Conservation (phyloP, 2,797 vertebrate species). For the Channallabes apus region DNA sequence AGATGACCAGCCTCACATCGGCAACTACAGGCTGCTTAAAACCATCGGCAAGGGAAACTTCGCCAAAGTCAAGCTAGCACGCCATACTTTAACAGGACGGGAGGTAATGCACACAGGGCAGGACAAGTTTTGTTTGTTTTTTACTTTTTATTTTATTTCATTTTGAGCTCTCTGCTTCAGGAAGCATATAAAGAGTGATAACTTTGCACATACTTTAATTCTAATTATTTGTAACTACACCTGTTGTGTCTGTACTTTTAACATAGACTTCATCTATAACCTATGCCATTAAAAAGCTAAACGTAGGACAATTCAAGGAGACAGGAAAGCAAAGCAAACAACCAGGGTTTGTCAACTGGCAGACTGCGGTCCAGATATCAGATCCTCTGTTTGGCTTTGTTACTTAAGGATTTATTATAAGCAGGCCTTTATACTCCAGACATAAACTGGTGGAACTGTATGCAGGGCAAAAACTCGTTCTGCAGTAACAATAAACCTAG, state of each 20-base stretch:
- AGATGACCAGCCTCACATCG: constrained; percentile 84
- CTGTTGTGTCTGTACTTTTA: not conserved
- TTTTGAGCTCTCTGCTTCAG: not conserved
- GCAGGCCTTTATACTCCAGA: not conserved
- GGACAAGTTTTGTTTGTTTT: not conserved
- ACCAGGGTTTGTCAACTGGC: not conserved
- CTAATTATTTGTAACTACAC: not conserved
- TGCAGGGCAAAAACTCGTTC: not conserved
- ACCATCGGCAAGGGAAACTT: constrained; percentile 88
- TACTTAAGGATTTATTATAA: not conserved
- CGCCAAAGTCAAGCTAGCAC: constrained; percentile 85
- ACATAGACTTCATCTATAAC: not conserved
- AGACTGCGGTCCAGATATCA: not conserved
- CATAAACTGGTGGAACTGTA: not conserved
- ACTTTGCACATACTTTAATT: not conserved
- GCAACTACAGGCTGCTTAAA: constrained; percentile 83
- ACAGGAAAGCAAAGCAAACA: not conserved
- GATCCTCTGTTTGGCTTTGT: not conserved
- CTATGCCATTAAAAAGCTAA: not conserved
- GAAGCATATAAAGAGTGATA: not conserved
- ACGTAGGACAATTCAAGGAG: not conserved
- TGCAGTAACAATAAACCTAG: not conserved
- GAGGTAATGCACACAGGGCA: constrained; percentile 71
- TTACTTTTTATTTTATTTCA: not conserved
- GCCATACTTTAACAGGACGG: constrained; percentile 82